Evolutionary conservation across 2,797 vertebrate genomes (phyloP).

Genomic region (Catostomus latipinnis): DNA sequence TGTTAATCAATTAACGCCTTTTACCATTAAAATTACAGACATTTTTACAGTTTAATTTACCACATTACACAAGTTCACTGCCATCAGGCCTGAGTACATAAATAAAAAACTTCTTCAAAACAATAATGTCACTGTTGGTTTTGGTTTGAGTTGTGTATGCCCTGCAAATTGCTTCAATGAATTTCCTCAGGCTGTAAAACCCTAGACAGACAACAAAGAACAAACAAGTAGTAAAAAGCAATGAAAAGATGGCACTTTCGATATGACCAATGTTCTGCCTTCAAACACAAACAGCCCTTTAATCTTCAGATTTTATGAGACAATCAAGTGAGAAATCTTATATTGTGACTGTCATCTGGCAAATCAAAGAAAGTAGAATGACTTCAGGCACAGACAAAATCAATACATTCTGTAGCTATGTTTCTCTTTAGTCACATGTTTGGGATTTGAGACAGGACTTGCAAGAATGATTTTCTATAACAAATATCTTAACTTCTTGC

Average conservation of each 20-base stretch:
- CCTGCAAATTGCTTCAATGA: constrained; percentile 51
- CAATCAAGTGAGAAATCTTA: constrained; percentile 3
- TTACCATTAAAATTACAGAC: constrained; percentile 45
- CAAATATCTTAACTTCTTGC: too few species aligned
- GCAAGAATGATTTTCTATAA: too few species aligned
- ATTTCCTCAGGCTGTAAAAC: constrained; percentile 36
- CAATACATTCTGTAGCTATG: too few species aligned
- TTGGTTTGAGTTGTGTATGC: constrained; percentile 38
- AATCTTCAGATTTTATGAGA: constrained; percentile 3
- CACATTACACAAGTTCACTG: constrained; percentile 65
- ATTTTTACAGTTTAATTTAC: constrained; percentile 64
- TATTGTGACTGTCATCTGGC: constrained; percentile 18
- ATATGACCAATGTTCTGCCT: constrained; percentile 22
- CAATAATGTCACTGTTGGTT: constrained; percentile 63
- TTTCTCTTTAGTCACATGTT: too few species aligned
- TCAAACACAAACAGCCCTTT: constrained; percentile 42
- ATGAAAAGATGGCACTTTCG: constrained; percentile 39
- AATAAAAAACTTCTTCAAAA: constrained; percentile 48
- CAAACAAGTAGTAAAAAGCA: constrained; percentile 41
- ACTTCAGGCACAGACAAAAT: background rate
- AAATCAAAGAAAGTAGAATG: constrained; percentile 12
- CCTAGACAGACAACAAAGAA: constrained; percentile 37
- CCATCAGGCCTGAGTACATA: constrained; percentile 28
- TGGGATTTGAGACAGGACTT: too few species aligned
- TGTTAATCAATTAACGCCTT: too few species aligned